Percentiles rank a stretch among this genome's conserved stretches.
Evolutionary conservation across 2,888 invertebrate genomes (phyloP).

Genomic region (Pristionchus exspectatus): DNA sequence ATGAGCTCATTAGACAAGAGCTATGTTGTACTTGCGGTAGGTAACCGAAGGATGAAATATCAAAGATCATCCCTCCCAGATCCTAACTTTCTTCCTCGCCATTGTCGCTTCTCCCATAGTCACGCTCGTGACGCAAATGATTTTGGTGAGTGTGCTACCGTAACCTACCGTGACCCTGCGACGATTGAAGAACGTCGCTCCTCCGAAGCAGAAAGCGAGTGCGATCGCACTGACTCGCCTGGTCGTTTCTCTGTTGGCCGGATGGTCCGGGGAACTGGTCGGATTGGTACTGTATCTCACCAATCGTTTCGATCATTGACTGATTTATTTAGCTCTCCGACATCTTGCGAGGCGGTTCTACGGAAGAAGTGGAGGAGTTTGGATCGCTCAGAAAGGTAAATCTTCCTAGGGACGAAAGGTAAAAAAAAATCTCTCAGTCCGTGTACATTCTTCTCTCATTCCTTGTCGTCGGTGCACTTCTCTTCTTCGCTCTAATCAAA

Average conservation of each 20-base stretch:
- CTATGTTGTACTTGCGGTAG: neutral
- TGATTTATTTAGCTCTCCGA: neutral
- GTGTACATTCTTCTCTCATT: constrained; percentile 13
- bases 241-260: neutral
- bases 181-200: constrained; percentile 16
- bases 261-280: constrained; percentile 9
- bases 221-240: neutral
- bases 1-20: constrained; percentile 7
- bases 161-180: neutral
- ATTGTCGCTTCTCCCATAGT: neutral
- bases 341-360: constrained; percentile 8
- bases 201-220: constrained; percentile 37
- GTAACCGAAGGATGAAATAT: neutral
- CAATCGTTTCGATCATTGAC: neutral
- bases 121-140: constrained; percentile 31
- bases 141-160: neutral
- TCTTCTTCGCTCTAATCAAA: constrained; percentile 19
- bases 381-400: neutral
- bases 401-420: neutral
- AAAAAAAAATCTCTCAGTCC: neutral
- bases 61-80: neutral
- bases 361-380: neutral
- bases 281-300: constrained; percentile 15
- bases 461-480: neutral
- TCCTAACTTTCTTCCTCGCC: neutral